phyloP scores from a whole-genome alignment of 1,140 invertebrate genomes.

The Neodiprion lecontei region DNA sequence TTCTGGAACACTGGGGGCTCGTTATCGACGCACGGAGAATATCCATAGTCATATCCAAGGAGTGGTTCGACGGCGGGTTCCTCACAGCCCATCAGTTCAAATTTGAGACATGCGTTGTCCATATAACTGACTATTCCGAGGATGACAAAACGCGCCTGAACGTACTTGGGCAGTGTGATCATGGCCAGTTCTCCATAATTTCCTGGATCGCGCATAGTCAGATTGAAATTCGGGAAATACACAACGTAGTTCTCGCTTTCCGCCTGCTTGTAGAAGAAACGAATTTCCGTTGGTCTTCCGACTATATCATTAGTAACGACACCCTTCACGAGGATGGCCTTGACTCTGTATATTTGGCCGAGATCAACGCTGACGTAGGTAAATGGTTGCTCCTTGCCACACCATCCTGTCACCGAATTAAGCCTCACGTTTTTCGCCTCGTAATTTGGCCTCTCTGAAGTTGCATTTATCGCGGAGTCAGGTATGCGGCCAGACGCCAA shows the following conservation, averaged over 20 bases:
- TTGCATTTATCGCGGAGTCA: conserved; percentile 95
- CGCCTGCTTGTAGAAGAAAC: conserved; percentile 96
- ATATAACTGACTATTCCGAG: conserved; percentile 94
- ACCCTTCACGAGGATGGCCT: conserved; percentile 91
- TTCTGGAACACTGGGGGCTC: conserved; percentile 96
- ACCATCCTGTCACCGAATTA: conserved; percentile 95
- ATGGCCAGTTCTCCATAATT: conserved; percentile 95
- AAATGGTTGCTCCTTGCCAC: conserved; percentile 92
- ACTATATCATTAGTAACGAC: conserved; percentile 95
- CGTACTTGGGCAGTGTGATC: conserved; percentile 92
- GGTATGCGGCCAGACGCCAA: conserved; percentile 91
- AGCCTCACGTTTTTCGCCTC: conserved; percentile 90
- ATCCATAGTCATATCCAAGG: conserved; percentile 92
- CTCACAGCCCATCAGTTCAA: conserved; percentile 95
- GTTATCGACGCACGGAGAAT: conserved; percentile 94
- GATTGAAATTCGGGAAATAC: conserved; percentile 95
- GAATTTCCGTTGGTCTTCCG: conserved; percentile 91
- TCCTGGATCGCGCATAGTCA: conserved; percentile 91
- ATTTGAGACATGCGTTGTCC: conserved; percentile 95
- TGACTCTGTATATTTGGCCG: conserved; percentile 88
- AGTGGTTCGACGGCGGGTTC: conserved; percentile 79
- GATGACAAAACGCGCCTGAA: conserved; percentile 92
- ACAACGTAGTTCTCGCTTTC: conserved; percentile 95
- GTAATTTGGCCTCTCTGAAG: conserved; percentile 90
- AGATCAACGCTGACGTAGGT: conserved; percentile 95